Percentiles rank a stretch among this genome's conserved stretches.
Evolutionary conservation across 2,113 vertebrate genomes (phyloP).

Genomic region (Octodon degus): DNA sequence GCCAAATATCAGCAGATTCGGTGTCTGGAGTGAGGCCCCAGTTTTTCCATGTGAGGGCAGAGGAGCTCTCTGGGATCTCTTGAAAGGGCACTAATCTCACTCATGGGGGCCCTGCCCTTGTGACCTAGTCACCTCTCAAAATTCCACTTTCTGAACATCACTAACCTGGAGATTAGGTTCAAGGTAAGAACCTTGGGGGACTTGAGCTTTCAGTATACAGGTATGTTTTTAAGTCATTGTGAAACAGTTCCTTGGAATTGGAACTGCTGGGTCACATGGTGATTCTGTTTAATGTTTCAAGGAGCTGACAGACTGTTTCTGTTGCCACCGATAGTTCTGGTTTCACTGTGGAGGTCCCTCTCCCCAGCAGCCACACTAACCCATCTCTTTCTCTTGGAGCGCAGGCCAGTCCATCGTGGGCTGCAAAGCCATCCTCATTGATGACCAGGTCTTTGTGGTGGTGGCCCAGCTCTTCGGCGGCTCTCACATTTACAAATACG

Average conservation of each 20-base stretch:
- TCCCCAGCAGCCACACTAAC: constrained; percentile 64
- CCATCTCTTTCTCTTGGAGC: constrained; percentile 61
- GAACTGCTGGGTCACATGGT: not conserved
- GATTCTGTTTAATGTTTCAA: not conserved
- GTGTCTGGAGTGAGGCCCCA: not conserved
- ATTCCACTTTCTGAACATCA: too few relatives aligned
- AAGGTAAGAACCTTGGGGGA: too few relatives aligned
- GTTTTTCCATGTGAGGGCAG: not conserved
- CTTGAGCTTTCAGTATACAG: not conserved
- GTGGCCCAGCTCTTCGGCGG: constrained; percentile 98
- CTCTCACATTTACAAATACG: constrained; percentile 98
- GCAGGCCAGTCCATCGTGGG: constrained; percentile 98
- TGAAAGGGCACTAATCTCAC: not conserved
- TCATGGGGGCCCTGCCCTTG: not conserved
- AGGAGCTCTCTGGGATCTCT: not conserved
- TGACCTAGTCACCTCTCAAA: not conserved
- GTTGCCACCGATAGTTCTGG: not conserved
- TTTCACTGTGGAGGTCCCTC: accelerated
- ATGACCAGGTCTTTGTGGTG: constrained; percentile 97
- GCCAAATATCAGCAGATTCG: not conserved
- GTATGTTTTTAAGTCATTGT: not conserved
- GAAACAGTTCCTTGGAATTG: not conserved
- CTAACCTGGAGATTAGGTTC: not conserved
- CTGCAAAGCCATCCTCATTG: constrained; percentile 96
- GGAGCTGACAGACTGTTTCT: not conserved